Evolutionary conservation across 2,888 invertebrate genomes (phyloP).

Genomic region (Elysia crispata): DNA sequence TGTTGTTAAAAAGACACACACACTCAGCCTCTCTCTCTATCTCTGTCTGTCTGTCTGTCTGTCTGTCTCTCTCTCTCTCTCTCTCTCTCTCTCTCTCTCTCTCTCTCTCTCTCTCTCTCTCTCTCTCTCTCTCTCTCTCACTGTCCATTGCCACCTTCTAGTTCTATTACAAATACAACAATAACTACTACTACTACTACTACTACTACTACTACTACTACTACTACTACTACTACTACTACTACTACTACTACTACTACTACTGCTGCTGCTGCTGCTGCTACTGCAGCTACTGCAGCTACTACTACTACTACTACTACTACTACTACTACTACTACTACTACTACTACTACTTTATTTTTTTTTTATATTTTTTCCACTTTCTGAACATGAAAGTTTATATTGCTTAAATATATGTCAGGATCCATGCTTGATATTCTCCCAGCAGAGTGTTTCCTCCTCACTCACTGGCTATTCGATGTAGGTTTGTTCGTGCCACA

Average conservation of each 20-base stretch:
- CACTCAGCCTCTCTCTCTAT: neutral
- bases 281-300: neutral
- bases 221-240: neutral
- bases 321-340: neutral
- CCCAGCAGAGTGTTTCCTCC: no score
- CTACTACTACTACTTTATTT: neutral
- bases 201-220: neutral
- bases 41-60: neutral
- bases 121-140: constrained; percentile 7
- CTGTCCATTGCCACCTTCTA: neutral
- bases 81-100: neutral
- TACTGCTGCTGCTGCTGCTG: neutral
- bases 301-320: no score
- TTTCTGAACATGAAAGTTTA: no score
- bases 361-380: no score
- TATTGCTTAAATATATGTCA: no score
- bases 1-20: no score
- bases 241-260: no score
- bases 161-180: no score
- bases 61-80: neutral
- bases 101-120: neutral
- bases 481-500: no score
- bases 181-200: no score
- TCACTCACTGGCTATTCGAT: no score
- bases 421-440: no score